Evolutionary conservation across 2,797 vertebrate species (phyloP).

Genomic region (Gouania willdenowi): DNA sequence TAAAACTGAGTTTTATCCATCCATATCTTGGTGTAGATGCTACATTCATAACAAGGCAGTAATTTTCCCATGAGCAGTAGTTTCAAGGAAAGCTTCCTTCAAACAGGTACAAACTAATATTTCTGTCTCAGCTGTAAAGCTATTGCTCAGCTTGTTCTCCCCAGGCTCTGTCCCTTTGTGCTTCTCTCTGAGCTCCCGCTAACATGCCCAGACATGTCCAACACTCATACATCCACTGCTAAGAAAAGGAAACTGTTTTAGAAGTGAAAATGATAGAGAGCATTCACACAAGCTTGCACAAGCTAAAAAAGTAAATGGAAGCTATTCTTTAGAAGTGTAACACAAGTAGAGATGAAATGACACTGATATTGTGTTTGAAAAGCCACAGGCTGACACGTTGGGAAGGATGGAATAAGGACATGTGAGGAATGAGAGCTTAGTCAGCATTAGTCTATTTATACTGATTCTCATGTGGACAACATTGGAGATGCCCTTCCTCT

Average conservation of each 20-base stretch:
- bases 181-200: conserved; percentile 24
- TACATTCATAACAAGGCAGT: no score
- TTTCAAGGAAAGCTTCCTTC: no score
- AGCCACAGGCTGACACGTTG: conserved; percentile 11
- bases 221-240: conserved; percentile 24
- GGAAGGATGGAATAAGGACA: conserved; percentile 33
- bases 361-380: conserved; percentile 6
- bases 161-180: conserved; percentile 22
- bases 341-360: conserved; percentile 3
- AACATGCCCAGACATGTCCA: conserved; percentile 57
- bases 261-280: conserved; percentile 39
- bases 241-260: conserved; percentile 31
- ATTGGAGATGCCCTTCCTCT: conserved; percentile 43
- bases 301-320: conserved; percentile 3
- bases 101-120: no score
- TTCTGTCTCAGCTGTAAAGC: background rate
- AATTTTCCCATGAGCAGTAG: no score
- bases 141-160: conserved; percentile 7
- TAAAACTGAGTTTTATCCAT: no score
- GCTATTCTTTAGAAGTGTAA: conserved; percentile 7
- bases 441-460: conserved; percentile 60
- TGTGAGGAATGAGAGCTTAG: conserved; percentile 33
- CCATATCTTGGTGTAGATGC: no score
- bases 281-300: conserved; percentile 10
- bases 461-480: conserved; percentile 40